Conservation (phyloP, 2,113 vertebrate species). For the Xiphorhynchus elegans region DNA sequence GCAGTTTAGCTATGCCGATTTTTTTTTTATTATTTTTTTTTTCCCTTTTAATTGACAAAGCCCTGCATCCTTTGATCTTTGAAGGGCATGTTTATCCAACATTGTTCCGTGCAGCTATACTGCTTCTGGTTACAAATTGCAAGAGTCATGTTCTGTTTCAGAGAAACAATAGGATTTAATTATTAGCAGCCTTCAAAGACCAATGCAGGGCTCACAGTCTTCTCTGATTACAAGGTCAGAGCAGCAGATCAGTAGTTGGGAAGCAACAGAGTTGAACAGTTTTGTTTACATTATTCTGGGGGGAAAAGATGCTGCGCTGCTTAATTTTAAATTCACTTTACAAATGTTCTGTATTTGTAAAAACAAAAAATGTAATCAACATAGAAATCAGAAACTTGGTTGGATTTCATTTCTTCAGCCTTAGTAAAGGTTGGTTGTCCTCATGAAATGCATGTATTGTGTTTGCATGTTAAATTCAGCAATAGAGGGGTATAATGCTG, state of each 20-base stretch:
- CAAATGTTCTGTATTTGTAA: background rate
- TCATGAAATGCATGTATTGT: background rate
- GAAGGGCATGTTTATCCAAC: conserved; percentile 66
- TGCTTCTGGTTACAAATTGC: conserved; percentile 64
- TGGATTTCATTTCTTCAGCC: background rate
- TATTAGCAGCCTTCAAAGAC: conserved; percentile 64
- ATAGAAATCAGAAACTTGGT: background rate
- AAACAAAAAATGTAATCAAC: background rate
- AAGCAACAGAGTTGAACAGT: background rate
- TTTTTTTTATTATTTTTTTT: background rate
- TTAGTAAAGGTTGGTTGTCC: background rate
- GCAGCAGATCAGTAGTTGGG: background rate
- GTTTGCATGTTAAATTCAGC: background rate
- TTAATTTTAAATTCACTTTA: background rate
- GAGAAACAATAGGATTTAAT: conserved; percentile 69
- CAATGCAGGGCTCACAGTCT: background rate
- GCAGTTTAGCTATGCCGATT: conserved; percentile 2
- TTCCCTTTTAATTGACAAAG: conserved; percentile 37
- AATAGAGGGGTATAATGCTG: background rate
- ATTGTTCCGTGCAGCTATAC: conserved; percentile 45
- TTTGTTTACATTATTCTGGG: background rate
- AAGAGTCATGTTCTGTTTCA: conserved; percentile 59
- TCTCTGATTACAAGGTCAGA: conserved; percentile 50
- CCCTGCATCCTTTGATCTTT: conserved; percentile 56
- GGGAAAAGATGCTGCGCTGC: background rate